Conservation (phyloP, 2,888 invertebrate species). For the Nymphalis urticae region DNA sequence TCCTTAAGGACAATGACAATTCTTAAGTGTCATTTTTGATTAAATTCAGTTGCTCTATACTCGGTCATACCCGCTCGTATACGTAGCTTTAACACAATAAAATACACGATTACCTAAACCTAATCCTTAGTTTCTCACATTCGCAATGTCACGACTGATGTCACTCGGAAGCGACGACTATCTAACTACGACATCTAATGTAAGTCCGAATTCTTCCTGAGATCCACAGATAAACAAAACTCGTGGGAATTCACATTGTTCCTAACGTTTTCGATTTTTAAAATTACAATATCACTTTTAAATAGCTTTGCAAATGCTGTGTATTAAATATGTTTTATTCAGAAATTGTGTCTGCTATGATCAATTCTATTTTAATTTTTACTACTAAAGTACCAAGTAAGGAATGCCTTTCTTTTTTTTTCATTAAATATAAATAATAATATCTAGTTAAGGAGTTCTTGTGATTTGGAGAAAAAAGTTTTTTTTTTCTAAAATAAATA, state of each 20-base stretch:
- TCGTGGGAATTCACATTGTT: constrained; percentile 26
- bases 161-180: constrained; percentile 11
- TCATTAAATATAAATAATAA: too few relatives aligned
- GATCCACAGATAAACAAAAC: constrained; percentile 27
- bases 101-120: constrained; percentile 10
- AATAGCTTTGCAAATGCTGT: not conserved
- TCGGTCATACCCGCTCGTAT: too few relatives aligned
- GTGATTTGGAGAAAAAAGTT: too few relatives aligned
- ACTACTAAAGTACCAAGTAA: too few relatives aligned
- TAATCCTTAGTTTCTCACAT: constrained; percentile 19
- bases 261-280: constrained; percentile 12
- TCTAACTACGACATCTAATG: constrained; percentile 31
- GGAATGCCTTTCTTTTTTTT: too few relatives aligned
- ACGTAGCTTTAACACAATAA: not conserved
- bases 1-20: too few relatives aligned
- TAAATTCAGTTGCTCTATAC: too few relatives aligned
- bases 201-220: constrained; percentile 35
- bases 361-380: too few relatives aligned
- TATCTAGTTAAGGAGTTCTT: too few relatives aligned
- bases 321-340: not conserved
- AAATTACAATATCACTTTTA: not conserved
- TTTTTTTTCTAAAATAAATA: too few relatives aligned
- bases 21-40: too few relatives aligned
- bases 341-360: not conserved
- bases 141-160: constrained; percentile 20